phyloP scores from a whole-genome alignment of 2,888 invertebrate species.

The Eledone cirrhosa region DNA sequence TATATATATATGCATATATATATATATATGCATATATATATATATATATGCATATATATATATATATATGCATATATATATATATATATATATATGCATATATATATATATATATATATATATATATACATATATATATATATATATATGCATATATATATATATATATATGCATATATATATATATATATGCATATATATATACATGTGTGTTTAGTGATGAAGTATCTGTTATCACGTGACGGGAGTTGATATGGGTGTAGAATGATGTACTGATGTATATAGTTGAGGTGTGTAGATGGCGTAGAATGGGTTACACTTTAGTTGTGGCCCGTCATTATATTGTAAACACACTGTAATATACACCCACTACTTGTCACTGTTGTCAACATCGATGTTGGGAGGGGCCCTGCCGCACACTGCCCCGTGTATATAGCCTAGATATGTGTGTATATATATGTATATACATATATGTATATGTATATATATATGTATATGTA shows the following conservation, averaged over 20 bases:
- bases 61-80: neutral
- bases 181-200: neutral
- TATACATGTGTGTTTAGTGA: neutral
- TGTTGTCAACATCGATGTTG: no score
- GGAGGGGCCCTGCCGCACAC: neutral
- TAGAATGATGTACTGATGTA: neutral
- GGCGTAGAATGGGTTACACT: no score
- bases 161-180: slow-evolving; percentile 14
- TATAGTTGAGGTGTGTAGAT: no score
- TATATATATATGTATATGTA: neutral
- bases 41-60: neutral
- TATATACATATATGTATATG: neutral
- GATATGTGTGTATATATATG: neutral
- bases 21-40: neutral
- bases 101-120: neutral
- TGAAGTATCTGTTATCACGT: neutral
- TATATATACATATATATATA: neutral
- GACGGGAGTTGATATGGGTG: neutral
- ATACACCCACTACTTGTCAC: no score
- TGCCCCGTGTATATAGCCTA: neutral
- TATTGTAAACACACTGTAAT: no score
- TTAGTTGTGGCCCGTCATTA: neutral
- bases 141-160: neutral
- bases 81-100: neutral
- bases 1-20: neutral